A percentile compares a stretch with the other conserved stretches of the same genome.
These are phyloP conservation scores for Phalloptychus januarius DNA, from an alignment of 2,797 vertebrate genomes.

Conservation along the genomic window DNA sequence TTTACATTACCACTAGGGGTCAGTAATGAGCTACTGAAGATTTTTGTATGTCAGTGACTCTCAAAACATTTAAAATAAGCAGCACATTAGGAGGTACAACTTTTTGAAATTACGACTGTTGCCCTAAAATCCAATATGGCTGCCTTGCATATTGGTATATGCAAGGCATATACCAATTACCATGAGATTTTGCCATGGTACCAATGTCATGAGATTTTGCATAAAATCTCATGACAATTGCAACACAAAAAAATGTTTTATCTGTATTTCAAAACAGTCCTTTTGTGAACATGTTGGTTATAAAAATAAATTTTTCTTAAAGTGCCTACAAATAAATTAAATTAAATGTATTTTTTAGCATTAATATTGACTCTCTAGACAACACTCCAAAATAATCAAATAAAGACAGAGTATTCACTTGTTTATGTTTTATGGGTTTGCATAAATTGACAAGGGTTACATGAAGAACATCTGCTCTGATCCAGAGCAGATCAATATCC, in stretches of 20 bases:
- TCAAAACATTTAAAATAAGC: not conserved
- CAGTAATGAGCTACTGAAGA: not conserved
- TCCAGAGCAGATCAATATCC: not conserved
- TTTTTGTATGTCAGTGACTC: not conserved
- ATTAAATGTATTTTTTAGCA: not conserved
- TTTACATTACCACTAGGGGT: not conserved
- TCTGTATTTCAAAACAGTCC: not conserved
- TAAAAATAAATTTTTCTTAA: not conserved
- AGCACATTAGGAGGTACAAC: not conserved
- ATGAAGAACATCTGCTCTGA: not conserved
- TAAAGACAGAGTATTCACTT: not conserved
- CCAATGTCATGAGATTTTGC: too few species aligned
- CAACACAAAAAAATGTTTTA: not conserved
- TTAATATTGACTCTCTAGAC: not conserved
- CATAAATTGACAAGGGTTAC: not conserved
- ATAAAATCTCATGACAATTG: not conserved
- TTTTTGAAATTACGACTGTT: not conserved
- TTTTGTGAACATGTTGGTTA: not conserved
- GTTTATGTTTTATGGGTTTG: not conserved
- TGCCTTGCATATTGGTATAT: not conserved
- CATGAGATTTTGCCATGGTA: too few species aligned
- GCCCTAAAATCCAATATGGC: not conserved
- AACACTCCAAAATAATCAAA: not conserved
- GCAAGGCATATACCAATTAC: too few species aligned
- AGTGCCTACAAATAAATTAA: not conserved